Conservation (phyloP, 2,113 vertebrate species). For the Neodontobutis hainanensis region DNA sequence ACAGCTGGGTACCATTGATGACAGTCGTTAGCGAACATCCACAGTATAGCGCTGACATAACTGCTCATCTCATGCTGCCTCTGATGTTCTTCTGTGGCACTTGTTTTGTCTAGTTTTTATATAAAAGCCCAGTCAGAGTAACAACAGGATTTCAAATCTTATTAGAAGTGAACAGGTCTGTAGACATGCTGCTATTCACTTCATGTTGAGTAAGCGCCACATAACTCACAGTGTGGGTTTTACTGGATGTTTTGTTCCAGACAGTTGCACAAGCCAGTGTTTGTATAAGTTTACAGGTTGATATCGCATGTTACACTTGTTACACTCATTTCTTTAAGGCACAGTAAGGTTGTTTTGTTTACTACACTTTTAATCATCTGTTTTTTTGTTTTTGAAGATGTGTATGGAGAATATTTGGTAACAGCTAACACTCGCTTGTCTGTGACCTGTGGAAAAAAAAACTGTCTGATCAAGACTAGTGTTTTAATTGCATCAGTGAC, state of each 20-base stretch:
- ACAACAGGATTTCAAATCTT: slow-evolving; percentile 36
- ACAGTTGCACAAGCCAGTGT: slow-evolving; percentile 17
- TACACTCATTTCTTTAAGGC: slow-evolving; percentile 18
- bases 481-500: too few relatives aligned
- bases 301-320: not conserved
- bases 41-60: slow-evolving; percentile 29
- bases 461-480: too few relatives aligned
- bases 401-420: too few relatives aligned
- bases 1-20: not conserved
- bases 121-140: slow-evolving; percentile 41
- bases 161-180: slow-evolving; percentile 39
- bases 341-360: slow-evolving; percentile 24
- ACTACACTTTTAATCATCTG: too few relatives aligned
- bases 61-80: slow-evolving; percentile 35
- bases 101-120: slow-evolving; percentile 49
- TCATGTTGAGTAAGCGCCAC: slow-evolving; percentile 16
- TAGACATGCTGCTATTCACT: slow-evolving; percentile 14
- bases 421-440: too few relatives aligned
- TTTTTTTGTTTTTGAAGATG: too few relatives aligned
- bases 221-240: slow-evolving; percentile 26
- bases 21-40: slow-evolving; percentile 7
- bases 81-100: slow-evolving; percentile 35
- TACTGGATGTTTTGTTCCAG: not conserved
- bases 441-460: too few relatives aligned
- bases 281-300: slow-evolving; percentile 2